phyloP scores from a whole-genome alignment of 2,888 invertebrate species.

The Lepidocyrtoides sp. region DNA sequence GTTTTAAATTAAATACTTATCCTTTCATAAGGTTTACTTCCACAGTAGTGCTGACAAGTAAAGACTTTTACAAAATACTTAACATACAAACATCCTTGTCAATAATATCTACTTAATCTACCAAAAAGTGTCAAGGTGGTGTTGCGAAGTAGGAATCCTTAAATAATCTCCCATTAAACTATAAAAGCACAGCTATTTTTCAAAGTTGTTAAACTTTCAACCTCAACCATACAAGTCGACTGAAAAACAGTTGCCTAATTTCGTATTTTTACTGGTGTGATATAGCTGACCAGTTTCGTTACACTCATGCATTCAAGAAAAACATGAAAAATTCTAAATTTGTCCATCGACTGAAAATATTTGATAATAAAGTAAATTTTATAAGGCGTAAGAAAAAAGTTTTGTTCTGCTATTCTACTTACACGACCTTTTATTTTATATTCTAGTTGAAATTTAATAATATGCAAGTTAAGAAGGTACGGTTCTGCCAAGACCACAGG shows the following conservation, averaged over 20 bases:
- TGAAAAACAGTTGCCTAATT: neutral
- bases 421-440: neutral
- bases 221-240: neutral
- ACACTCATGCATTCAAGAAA: neutral
- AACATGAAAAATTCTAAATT: neutral
- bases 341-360: neutral
- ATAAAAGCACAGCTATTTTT: neutral
- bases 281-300: slow-evolving; percentile 34
- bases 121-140: neutral
- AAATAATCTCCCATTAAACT: neutral
- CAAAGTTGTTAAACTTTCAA: neutral
- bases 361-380: neutral
- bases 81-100: slow-evolving; percentile 1
- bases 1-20: neutral
- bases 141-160: neutral
- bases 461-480: slow-evolving; percentile 70
- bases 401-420: neutral
- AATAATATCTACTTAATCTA: slow-evolving; percentile 25
- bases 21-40: slow-evolving; percentile 2
- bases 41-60: slow-evolving; percentile 30
- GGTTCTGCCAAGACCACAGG: slow-evolving; percentile 76
- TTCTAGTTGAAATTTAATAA: slow-evolving; percentile 20
- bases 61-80: slow-evolving; percentile 44
- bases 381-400: neutral
- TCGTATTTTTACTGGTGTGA: neutral